phyloP scores from a whole-genome alignment of 1,140 invertebrate species.

The Drosophila gunungcola region DNA sequence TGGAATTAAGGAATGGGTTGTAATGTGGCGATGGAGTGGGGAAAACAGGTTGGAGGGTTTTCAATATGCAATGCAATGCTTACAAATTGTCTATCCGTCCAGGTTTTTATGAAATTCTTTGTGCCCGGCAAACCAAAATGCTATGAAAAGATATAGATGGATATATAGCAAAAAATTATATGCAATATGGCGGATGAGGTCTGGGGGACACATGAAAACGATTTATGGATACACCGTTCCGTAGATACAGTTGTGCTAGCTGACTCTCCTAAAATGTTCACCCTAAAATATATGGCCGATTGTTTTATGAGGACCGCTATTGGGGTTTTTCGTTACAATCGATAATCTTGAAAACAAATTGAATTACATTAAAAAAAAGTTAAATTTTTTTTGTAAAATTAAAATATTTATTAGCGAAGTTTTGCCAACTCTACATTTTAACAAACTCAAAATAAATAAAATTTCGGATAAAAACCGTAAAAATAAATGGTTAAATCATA shows the following conservation, averaged over 20 bases:
- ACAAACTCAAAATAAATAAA: background rate
- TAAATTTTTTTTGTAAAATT: too few species aligned
- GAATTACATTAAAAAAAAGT: too few species aligned
- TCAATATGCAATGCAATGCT: conserved; percentile 77
- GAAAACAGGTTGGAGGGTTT: conserved; percentile 36
- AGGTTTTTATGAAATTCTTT: conserved; percentile 83
- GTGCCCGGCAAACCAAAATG: conserved; percentile 83
- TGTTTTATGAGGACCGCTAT: too few species aligned
- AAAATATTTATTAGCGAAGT: too few species aligned
- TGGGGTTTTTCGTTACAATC: too few species aligned
- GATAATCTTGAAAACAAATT: too few species aligned
- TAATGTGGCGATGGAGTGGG: conserved; percentile 26
- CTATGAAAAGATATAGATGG: conserved; percentile 76
- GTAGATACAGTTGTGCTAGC: conserved; percentile 1
- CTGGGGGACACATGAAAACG: conserved; percentile 35
- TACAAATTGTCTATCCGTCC: conserved; percentile 83
- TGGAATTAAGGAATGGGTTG: conserved; percentile 1
- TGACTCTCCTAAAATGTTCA: background rate
- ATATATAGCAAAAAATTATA: conserved; percentile 77
- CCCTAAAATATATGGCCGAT: background rate
- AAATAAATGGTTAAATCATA: conserved; percentile 19
- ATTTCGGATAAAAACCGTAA: background rate
- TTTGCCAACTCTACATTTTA: background rate
- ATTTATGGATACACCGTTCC: conserved; percentile 20
- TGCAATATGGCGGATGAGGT: conserved; percentile 45